Conservation (phyloP, 2,888 invertebrate genomes). For the Nysson spinosus region DNA sequence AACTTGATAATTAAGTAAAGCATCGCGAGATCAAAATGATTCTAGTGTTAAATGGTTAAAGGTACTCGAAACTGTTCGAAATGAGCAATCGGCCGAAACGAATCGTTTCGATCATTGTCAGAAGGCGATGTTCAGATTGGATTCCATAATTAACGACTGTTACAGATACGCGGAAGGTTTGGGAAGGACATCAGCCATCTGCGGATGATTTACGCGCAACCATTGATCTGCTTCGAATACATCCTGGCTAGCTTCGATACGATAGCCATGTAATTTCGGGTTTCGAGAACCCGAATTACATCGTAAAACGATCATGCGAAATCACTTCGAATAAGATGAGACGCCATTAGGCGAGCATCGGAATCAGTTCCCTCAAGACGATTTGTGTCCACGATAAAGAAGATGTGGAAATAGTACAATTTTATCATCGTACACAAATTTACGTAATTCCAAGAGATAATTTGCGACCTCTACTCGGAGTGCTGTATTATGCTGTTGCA, state of each 20-base stretch:
- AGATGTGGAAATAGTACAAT: too few relatives aligned
- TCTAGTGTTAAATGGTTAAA: too few relatives aligned
- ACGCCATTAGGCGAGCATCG: not conserved
- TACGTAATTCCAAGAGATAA: too few relatives aligned
- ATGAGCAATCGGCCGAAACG: too few relatives aligned
- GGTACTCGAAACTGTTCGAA: too few relatives aligned
- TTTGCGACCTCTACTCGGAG: too few relatives aligned
- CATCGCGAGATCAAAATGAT: too few relatives aligned
- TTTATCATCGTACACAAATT: too few relatives aligned
- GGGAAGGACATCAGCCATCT: not conserved
- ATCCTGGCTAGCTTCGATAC: not conserved
- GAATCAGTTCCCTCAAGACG: too few relatives aligned
- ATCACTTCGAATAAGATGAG: constrained; percentile 3
- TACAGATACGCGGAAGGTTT: not conserved
- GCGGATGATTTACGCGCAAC: not conserved
- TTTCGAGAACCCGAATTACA: not conserved
- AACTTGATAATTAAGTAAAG: too few relatives aligned
- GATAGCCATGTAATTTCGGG: not conserved
- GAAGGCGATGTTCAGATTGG: constrained; percentile 4
- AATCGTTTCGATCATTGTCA: too few relatives aligned
- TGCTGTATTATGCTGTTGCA: too few relatives aligned
- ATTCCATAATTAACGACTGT: constrained; percentile 2
- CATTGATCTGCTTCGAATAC: not conserved
- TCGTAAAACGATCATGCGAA: constrained; percentile 40
- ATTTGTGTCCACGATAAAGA: not conserved